Conservation (phyloP, 92 coral and sea anemone species). For the Epizoanthus fatuus region DNA sequence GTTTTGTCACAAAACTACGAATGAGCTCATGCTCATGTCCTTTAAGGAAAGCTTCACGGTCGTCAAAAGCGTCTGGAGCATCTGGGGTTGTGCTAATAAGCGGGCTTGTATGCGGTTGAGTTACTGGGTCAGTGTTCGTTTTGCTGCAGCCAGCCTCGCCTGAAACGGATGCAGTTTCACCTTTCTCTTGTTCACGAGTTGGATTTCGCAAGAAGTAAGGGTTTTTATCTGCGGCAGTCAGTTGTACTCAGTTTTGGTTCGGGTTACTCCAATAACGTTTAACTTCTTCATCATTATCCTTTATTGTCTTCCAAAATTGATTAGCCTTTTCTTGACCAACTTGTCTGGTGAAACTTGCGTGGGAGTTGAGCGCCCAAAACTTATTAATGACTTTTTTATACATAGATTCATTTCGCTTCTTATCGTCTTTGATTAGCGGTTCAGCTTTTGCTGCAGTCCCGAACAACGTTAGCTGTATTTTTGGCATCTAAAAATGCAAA, state of each 20-base stretch:
- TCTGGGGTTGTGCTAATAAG: constrained; percentile 9
- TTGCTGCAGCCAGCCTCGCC: constrained; percentile 7
- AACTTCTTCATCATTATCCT: neutral
- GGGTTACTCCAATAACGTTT: constrained; percentile 6
- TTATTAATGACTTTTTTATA: neutral
- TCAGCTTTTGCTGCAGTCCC: too few species aligned
- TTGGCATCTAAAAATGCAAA: too few species aligned
- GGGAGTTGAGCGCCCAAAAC: neutral
- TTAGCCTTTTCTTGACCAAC: constrained; percentile 11
- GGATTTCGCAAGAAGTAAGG: neutral
- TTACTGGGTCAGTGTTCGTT: constrained; percentile 3
- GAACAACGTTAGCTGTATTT: too few species aligned
- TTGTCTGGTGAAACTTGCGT: constrained; percentile 6
- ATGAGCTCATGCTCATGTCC: constrained; percentile 6
- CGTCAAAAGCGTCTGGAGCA: neutral
- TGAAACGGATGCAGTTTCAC: constrained; percentile 15
- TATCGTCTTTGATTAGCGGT: neutral
- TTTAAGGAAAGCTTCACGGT: constrained; percentile 16
- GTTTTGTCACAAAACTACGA: constrained; percentile 18
- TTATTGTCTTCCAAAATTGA: constrained; percentile 1
- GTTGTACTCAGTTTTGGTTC: constrained; percentile 11
- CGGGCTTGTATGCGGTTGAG: constrained; percentile 13
- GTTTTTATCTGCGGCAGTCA: constrained; percentile 4
- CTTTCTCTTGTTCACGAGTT: constrained; percentile 1
- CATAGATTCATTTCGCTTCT: neutral